Conservation (phyloP, 2,888 invertebrate species). For the Branchipolynoe longqiensis region DNA sequence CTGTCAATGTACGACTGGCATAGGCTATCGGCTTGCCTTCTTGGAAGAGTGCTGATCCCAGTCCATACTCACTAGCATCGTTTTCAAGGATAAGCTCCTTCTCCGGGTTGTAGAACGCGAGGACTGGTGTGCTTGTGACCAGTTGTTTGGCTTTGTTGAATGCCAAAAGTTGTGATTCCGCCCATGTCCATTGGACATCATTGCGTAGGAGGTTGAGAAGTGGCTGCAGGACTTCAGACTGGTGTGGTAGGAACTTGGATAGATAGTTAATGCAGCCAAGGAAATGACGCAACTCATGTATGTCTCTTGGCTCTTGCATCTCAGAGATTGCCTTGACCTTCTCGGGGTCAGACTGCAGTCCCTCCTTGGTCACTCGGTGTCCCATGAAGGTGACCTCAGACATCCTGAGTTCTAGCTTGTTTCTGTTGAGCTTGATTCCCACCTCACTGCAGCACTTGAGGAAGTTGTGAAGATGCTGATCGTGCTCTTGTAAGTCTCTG, state of each 20-base stretch:
- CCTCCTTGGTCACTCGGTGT: constrained; percentile 59
- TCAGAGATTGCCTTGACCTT: constrained; percentile 61
- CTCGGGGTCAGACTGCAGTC: constrained; percentile 62
- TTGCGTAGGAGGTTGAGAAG: constrained; percentile 60
- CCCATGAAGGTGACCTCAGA: constrained; percentile 64
- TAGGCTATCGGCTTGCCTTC: constrained; percentile 78
- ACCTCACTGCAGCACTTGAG: constrained; percentile 59
- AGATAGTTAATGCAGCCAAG: constrained; percentile 67
- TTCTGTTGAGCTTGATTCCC: constrained; percentile 63
- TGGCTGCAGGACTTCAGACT: no score
- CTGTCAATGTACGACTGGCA: constrained; percentile 79
- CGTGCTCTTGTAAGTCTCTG: no score
- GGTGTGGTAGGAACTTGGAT: no score
- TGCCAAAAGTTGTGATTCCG: constrained; percentile 51
- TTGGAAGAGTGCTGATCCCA: constrained; percentile 70
- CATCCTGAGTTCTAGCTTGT: constrained; percentile 59
- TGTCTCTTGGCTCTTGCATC: constrained; percentile 57
- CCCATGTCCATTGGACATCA: constrained; percentile 65
- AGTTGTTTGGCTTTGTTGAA: constrained; percentile 60
- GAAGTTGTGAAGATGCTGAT: no score
- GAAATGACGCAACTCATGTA: no score
- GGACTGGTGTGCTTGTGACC: no score
- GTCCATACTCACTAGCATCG: constrained; percentile 58
- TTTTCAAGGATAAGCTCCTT: constrained; percentile 27
- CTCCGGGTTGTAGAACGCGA: not conserved